Evolutionary conservation across 2,888 invertebrate genomes (phyloP).

Genomic region (Lepas anatifera): DNA sequence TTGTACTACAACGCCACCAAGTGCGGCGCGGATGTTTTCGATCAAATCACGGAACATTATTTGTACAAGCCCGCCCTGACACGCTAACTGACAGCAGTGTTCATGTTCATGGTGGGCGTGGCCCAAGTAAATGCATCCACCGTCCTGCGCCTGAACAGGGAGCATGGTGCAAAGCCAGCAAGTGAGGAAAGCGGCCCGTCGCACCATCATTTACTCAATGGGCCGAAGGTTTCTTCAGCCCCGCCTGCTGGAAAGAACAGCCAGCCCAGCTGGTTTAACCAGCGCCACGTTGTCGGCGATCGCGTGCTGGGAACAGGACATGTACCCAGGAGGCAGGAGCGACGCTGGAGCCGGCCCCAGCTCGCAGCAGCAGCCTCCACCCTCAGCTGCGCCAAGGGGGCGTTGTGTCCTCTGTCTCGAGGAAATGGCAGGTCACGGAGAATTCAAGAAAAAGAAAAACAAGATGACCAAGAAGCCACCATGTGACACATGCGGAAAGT

Average conservation of each 20-base stretch:
- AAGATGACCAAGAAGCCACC: neutral
- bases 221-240: neutral
- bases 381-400: neutral
- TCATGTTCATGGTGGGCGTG: neutral
- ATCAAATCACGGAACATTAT: neutral
- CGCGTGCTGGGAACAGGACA: neutral
- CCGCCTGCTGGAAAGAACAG: neutral
- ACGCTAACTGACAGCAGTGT: neutral
- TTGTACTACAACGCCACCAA: neutral
- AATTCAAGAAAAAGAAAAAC: neutral
- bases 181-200: neutral
- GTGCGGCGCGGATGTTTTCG: neutral
- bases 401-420: neutral
- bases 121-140: neutral
- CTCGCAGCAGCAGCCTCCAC: neutral
- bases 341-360: neutral
- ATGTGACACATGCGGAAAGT: neutral
- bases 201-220: neutral
- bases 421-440: neutral
- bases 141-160: neutral
- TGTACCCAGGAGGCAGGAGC: neutral
- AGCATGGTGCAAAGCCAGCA: neutral
- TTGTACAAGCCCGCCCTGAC: neutral
- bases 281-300: neutral
- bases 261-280: neutral